phyloP scores from a whole-genome alignment of 2,797 vertebrate species.

The Carcharodon carcharias region DNA sequence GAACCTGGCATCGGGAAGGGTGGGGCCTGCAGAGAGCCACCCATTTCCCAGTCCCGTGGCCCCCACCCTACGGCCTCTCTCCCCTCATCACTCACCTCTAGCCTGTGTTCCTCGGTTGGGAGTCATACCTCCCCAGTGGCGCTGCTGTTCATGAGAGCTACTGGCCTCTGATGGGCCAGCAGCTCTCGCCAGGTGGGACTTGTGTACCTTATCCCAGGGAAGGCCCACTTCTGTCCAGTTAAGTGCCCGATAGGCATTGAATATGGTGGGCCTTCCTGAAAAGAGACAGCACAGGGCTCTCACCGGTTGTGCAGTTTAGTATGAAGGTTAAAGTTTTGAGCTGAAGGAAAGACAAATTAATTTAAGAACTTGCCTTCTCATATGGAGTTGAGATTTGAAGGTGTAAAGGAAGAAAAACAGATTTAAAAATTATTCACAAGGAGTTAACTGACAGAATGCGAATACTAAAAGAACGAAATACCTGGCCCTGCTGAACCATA shows the following conservation, averaged over 20 bases:
- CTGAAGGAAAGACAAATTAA: neutral
- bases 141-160: no score
- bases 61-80: no score
- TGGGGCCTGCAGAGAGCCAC: neutral
- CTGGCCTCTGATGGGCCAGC: no score
- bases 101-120: neutral
- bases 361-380: neutral
- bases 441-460: neutral
- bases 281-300: no score
- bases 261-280: neutral
- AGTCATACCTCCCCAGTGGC: no score
- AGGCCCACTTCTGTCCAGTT: neutral
- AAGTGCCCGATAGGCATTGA: neutral
- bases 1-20: neutral
- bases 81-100: neutral
- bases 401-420: neutral
- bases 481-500: neutral
- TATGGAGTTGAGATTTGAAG: neutral
- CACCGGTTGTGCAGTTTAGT: neutral
- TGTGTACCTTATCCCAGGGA: no score
- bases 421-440: neutral
- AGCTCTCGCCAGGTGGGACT: no score
- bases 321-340: neutral
- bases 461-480: neutral
- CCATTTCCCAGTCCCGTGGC: no score